Conservation (phyloP, 2,797 vertebrate genomes). For the Syngnathus rostellatus region DNA sequence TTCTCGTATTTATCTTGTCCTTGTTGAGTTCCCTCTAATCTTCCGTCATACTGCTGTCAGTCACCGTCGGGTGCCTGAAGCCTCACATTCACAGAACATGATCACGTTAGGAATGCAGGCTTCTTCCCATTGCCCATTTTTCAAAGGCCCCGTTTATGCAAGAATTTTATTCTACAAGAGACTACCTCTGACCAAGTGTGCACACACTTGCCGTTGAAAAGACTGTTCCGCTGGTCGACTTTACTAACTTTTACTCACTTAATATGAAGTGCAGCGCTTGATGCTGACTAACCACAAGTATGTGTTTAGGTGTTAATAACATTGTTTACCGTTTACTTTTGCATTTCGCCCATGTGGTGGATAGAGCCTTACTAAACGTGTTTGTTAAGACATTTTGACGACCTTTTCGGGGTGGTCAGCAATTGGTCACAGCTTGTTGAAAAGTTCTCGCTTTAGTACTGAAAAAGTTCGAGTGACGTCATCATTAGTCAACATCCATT, state of each 20-base stretch:
- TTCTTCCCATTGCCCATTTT: conserved; percentile 50
- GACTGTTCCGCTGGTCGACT: not conserved
- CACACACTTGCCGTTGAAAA: not conserved
- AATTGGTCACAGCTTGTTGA: too few relatives aligned
- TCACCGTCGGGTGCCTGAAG: conserved; percentile 30
- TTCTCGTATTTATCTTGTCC: too few relatives aligned
- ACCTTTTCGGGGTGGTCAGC: too few relatives aligned
- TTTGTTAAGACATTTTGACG: too few relatives aligned
- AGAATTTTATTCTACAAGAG: conserved; percentile 65
- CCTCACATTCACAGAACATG: conserved; percentile 46
- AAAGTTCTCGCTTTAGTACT: too few relatives aligned
- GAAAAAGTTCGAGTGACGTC: not conserved
- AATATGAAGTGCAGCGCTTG: too few relatives aligned
- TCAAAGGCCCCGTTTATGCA: conserved; percentile 63
- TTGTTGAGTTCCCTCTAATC: not conserved
- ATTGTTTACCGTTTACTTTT: not conserved
- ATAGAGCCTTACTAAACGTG: too few relatives aligned
- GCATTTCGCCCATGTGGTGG: too few relatives aligned
- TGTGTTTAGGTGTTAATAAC: too few relatives aligned
- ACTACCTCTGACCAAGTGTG: conserved; percentile 30
- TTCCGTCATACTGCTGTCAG: conserved; percentile 32
- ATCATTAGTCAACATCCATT: not conserved
- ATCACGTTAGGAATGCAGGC: conserved; percentile 63
- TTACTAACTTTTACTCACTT: too few relatives aligned
- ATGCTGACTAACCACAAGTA: too few relatives aligned